Evolutionary conservation across 2,797 vertebrate genomes (phyloP).

Genomic region (Chaenodraco wilsoni): DNA sequence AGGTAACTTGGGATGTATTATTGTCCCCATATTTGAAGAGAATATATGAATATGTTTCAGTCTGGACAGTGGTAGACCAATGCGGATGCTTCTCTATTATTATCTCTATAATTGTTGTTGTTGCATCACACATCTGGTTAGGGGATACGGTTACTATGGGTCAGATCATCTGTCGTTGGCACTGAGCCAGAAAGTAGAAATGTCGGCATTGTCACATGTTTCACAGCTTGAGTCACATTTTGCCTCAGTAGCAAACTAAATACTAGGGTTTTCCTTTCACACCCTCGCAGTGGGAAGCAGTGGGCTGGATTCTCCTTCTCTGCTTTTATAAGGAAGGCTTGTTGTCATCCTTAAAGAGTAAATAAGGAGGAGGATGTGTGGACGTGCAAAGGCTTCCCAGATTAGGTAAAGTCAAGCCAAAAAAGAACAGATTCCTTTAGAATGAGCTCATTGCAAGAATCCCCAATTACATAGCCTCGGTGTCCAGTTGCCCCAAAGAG

Average conservation of each 20-base stretch:
- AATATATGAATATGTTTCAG: not conserved
- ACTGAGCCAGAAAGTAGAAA: conserved; percentile 4
- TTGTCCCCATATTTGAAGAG: no score
- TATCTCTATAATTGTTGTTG: not conserved
- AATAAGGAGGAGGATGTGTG: not conserved
- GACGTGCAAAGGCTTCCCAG: conserved; percentile 36
- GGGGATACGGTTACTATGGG: not conserved
- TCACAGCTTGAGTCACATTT: conserved; percentile 10
- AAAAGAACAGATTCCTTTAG: conserved; percentile 37
- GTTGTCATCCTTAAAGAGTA: conserved; percentile 28
- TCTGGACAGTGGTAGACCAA: not conserved
- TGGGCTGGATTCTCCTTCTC: conserved; percentile 31
- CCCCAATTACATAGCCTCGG: conserved; percentile 56
- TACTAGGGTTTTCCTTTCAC: conserved; percentile 3
- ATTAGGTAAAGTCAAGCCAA: conserved; percentile 61
- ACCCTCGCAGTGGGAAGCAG: conserved; percentile 5
- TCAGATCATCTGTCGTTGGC: not conserved
- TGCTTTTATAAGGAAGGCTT: conserved; percentile 71
- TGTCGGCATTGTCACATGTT: conserved; percentile 9
- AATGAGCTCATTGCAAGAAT: conserved; percentile 64
- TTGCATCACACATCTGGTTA: conserved; percentile 20
- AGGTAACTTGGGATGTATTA: no score
- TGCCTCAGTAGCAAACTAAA: conserved; percentile 29
- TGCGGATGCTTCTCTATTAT: no score
- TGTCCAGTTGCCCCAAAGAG: conserved; percentile 32